Evolutionary conservation across 2,888 invertebrate species (phyloP).

Genomic region (Griposia aprilina): DNA sequence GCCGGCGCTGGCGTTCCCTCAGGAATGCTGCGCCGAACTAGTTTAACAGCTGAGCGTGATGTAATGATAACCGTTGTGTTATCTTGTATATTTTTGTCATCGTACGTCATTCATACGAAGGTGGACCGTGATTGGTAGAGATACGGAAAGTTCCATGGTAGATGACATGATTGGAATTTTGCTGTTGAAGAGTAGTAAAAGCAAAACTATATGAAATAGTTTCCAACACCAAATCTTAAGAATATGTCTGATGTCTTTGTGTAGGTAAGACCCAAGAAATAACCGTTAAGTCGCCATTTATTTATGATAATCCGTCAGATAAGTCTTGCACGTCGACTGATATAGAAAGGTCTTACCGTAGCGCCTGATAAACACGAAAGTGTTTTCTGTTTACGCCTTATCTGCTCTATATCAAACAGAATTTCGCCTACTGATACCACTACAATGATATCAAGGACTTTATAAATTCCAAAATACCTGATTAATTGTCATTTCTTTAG

Average conservation of each 20-base stretch:
- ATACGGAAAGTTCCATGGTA: constrained; percentile 36
- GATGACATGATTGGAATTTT: not conserved
- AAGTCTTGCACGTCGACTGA: constrained; percentile 39
- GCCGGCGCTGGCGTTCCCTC: constrained; percentile 82
- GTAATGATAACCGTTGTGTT: constrained; percentile 77
- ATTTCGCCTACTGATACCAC: constrained; percentile 39
- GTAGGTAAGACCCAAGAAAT: constrained; percentile 10
- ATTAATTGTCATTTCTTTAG: constrained; percentile 46
- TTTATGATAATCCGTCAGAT: constrained; percentile 41
- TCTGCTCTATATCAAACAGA: constrained; percentile 38
- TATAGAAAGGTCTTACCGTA: constrained; percentile 31
- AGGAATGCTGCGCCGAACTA: constrained; percentile 82
- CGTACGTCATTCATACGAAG: constrained; percentile 65
- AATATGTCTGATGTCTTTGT: not conserved
- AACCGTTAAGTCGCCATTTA: constrained; percentile 13
- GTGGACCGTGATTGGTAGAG: constrained; percentile 16
- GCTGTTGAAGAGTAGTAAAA: not conserved
- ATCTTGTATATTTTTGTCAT: constrained; percentile 75
- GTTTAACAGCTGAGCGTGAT: constrained; percentile 84
- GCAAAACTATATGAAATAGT: not conserved
- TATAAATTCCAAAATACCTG: constrained; percentile 24
- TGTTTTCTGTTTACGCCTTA: constrained; percentile 44
- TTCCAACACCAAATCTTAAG: not conserved
- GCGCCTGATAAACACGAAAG: constrained; percentile 33
- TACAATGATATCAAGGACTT: constrained; percentile 27